Base-by-base conservation (phyloP, 2,797 vertebrate genomes). In the Manis crassicaudata region DNA sequence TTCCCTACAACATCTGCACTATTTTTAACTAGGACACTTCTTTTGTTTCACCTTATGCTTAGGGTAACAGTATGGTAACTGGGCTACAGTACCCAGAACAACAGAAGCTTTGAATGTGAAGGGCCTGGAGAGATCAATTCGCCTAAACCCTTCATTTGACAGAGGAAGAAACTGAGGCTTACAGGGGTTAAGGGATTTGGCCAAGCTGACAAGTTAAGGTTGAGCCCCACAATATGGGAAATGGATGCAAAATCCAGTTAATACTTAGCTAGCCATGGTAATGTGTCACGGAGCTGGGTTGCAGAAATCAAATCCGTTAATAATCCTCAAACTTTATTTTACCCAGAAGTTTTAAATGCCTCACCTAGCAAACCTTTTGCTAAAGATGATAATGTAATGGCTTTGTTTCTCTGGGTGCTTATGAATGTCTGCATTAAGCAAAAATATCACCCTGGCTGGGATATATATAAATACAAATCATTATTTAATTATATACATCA, bases 301-400 rank as follows among this genome's bases (percentile, higher is more conserved):
- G 96, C 94, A 97, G 93, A 97, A 97, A 97, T 96, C 93, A 96
- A 98, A 97, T 97, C 97, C 77, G 29, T 97, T 96, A 96, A 95
- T 97, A 98, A 96, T 97, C 97, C 95, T 84, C 92, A 97, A 97
- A 96, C 96, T 94, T 97, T 96, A 97, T 96, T 97, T 97, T 97
- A 94, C 92, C 72, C 96, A 97, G 93, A 97, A 95, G 60, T 97
- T 97, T 95, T 82, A 96, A 97, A 89, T 94, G 83, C 72, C 72
- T 97, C 88, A 97, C 95, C 95, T 94, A 96, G 94, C 92, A 95
- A 96, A 96, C 67, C 72, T 92, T 94, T 91, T 94, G 62, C 91
- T 97, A 67, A 92, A 96, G 73, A 87, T 96, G 91, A 89, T 92
- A 94, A 87, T 37, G 25, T 76, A 89, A 87, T 76, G 88, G 50